phyloP scores from a whole-genome alignment of 2,113 vertebrate species.

The Engystomops pustulosus region DNA sequence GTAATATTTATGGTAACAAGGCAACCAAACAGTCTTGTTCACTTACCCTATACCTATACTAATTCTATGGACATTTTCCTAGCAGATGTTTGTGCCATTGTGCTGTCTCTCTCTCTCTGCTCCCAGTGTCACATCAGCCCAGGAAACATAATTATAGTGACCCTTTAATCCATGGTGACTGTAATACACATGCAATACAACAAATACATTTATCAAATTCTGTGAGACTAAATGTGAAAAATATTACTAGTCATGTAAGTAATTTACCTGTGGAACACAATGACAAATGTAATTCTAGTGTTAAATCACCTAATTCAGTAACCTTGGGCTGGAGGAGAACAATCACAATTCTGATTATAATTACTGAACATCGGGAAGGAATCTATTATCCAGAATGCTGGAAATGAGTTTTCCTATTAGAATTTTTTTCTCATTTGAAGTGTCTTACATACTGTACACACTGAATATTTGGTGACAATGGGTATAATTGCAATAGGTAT shows the following conservation, averaged over 20 bases:
- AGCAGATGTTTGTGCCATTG: no score
- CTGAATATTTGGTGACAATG: no score
- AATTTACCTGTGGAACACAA: not conserved
- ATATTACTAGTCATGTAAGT: slow-evolving; percentile 7
- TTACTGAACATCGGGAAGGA: not conserved
- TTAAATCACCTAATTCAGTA: slow-evolving; percentile 6
- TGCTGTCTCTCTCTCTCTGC: not conserved
- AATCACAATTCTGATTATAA: slow-evolving; percentile 18
- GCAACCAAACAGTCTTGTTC: no score
- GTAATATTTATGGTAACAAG: no score
- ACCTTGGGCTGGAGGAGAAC: not conserved
- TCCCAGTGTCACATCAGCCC: not conserved
- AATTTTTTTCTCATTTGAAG: not conserved
- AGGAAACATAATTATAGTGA: not conserved
- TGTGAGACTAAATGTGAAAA: not conserved
- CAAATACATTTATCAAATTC: not conserved
- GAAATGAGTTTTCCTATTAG: not conserved
- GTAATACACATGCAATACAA: not conserved
- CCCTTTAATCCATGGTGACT: not conserved
- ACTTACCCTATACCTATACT: no score
- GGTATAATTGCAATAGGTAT: no score
- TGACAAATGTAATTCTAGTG: slow-evolving; percentile 8
- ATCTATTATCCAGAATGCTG: slow-evolving; percentile 2
- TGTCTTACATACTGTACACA: no score
- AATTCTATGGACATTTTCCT: no score